Evolutionary conservation across 2,113 vertebrate genomes (phyloP).

Genomic region (Neolamprologus ventralis): DNA sequence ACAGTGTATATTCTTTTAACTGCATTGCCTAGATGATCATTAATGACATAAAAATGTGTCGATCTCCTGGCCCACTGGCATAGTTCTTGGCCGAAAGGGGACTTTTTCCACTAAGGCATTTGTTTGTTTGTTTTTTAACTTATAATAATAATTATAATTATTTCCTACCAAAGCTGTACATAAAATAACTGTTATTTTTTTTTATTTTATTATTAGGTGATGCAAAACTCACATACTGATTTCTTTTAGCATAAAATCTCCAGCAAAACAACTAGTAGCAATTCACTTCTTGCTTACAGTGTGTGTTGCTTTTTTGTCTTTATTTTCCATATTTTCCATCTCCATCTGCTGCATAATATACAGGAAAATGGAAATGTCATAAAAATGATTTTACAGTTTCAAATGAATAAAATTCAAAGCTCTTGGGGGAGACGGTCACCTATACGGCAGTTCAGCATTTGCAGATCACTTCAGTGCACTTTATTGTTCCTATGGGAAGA

Average conservation of each 20-base stretch:
- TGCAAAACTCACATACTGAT: background rate
- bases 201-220: background rate
- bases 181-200: background rate
- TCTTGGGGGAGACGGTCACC: background rate
- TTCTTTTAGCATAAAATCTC: background rate
- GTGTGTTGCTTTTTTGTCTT: background rate
- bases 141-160: background rate
- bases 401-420: conserved; percentile 24
- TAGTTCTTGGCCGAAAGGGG: background rate
- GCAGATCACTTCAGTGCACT: background rate
- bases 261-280: background rate
- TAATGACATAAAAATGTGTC: background rate
- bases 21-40: background rate
- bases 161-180: background rate
- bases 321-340: conserved; percentile 9
- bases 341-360: conserved; percentile 3
- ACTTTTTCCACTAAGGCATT: background rate
- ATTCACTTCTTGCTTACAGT: background rate
- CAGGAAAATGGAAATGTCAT: conserved; percentile 16
- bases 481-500: background rate
- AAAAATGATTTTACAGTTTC: conserved; percentile 18
- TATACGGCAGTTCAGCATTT: conserved; percentile 1
- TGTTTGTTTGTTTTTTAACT: background rate
- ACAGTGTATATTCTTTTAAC: background rate
- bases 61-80: background rate